A percentile compares a stretch with the other conserved stretches of the same genome.
These are phyloP conservation scores for Leuciscus waleckii DNA, from an alignment of 2,797 vertebrate genomes.

Conservation along the genomic window DNA sequence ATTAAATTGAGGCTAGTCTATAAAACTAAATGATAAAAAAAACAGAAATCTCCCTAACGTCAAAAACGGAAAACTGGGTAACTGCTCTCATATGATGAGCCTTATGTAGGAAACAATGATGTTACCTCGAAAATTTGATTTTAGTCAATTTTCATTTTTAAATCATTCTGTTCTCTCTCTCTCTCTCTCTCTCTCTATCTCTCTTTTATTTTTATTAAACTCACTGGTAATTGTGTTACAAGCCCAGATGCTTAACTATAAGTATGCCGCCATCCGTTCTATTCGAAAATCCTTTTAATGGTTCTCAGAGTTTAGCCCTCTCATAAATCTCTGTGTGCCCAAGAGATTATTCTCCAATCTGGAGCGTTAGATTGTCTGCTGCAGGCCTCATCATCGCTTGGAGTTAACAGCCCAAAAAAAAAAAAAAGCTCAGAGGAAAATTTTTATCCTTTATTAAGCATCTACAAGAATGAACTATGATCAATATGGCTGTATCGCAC, in stretches of 20 bases:
- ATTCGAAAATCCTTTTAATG: conserved; percentile 46
- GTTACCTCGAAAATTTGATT: conserved; percentile 15
- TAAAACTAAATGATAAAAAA: conserved; percentile 21
- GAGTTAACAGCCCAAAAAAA: neutral
- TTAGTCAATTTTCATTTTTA: conserved; percentile 42
- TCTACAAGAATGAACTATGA: neutral
- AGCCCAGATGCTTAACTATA: conserved; percentile 40
- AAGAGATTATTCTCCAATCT: conserved; percentile 48
- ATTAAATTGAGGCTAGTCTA: conserved; percentile 39
- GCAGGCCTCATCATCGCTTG: conserved; percentile 28
- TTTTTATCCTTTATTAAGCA: conserved; percentile 2
- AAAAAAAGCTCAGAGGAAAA: neutral
- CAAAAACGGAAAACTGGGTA: neutral
- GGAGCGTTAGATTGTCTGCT: conserved; percentile 39
- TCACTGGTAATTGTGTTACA: conserved; percentile 45
- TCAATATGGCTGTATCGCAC: neutral
- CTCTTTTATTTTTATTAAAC: conserved; percentile 20
- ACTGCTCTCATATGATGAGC: neutral
- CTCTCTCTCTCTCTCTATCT: neutral
- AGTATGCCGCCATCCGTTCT: conserved; percentile 35
- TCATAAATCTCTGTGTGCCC: conserved; percentile 48
- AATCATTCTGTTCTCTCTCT: neutral
- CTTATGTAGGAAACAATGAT: conserved; percentile 10
- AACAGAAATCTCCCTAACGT: conserved; percentile 20
- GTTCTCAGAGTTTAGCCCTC: conserved; percentile 44